Percentiles rank a stretch among this genome's conserved stretches.
Evolutionary conservation across 2,113 vertebrate genomes (phyloP).

Genomic region (Excalfactoria chinensis): DNA sequence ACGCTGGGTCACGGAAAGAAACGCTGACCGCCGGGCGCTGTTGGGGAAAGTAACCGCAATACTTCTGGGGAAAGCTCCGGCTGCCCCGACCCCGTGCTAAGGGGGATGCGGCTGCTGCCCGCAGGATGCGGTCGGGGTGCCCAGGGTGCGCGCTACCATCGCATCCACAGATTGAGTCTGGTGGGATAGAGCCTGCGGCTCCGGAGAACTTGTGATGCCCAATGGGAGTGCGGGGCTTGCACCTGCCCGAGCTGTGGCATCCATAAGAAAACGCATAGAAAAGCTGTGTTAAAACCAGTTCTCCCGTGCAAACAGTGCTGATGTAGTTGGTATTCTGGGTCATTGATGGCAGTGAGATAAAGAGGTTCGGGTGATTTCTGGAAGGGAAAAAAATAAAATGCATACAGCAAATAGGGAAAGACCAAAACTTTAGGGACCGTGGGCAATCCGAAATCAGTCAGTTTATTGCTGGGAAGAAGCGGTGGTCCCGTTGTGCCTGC

Average conservation of each 20-base stretch:
- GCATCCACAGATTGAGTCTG: not conserved
- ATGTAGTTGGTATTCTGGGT: not conserved
- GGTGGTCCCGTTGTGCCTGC: not conserved
- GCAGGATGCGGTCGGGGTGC: not conserved
- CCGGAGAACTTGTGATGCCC: not conserved
- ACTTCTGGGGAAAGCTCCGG: not conserved
- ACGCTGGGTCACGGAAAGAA: not conserved
- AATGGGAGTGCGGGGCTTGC: not conserved
- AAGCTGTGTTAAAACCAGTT: not conserved
- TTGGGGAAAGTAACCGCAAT: slow-evolving; percentile 12
- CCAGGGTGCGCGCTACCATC: not conserved
- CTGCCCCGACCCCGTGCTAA: not conserved
- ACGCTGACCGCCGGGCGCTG: not conserved
- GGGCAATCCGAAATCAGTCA: not conserved
- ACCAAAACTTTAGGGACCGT: slow-evolving; percentile 4
- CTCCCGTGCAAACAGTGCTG: not conserved
- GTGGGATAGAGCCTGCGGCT: slow-evolving; percentile 7
- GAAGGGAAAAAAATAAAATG: not conserved
- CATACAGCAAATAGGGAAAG: not conserved
- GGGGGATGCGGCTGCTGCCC: not conserved
- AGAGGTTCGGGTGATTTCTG: not conserved
- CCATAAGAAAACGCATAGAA: not conserved
- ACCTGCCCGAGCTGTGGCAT: not conserved
- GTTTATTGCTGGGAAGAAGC: not conserved
- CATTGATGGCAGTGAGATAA: not conserved